These are phyloP conservation scores for Syngnathoides biaculeatus DNA, from an alignment of 2,113 vertebrate genomes.

Conservation along the genomic window DNA sequence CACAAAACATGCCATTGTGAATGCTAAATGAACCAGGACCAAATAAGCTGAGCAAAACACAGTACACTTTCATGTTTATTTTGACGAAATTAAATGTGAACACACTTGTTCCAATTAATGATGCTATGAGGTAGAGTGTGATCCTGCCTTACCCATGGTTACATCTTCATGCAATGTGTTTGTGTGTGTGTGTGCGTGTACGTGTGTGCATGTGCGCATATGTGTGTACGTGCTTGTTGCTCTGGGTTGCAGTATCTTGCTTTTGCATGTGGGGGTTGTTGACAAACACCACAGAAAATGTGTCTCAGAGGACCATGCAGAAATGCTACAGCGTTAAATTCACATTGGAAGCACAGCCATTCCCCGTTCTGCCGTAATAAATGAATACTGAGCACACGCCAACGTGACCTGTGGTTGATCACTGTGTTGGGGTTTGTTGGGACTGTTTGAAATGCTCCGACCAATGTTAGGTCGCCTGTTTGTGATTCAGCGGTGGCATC, in stretches of 20 bases:
- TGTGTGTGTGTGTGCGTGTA: not conserved
- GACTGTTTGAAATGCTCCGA: constrained; percentile 26
- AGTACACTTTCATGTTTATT: too few relatives aligned
- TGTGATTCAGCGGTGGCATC: constrained; percentile 7
- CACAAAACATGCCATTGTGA: too few relatives aligned
- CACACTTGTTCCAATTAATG: not conserved
- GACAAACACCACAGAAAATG: constrained; percentile 10
- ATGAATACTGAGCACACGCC: constrained; percentile 16
- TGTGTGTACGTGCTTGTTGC: not conserved
- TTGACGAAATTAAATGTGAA: too few relatives aligned
- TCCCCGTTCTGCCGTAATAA: constrained; percentile 28
- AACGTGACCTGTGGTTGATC: constrained; percentile 23
- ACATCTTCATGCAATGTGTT: constrained; percentile 13
- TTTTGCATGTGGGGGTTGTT: constrained; percentile 26
- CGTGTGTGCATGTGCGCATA: too few relatives aligned
- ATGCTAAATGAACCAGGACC: too few relatives aligned
- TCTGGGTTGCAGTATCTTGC: constrained; percentile 9
- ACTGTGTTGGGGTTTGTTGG: constrained; percentile 21
- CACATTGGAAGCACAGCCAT: constrained; percentile 16
- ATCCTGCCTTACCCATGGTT: not conserved
- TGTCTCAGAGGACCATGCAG: constrained; percentile 14
- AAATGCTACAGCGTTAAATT: constrained; percentile 21
- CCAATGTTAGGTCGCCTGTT: constrained; percentile 16
- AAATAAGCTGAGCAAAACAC: too few relatives aligned
- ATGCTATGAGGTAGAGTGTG: not conserved